Evolutionary conservation across 2,888 invertebrate species (phyloP).

Genomic region (Diarsia brunnea): DNA sequence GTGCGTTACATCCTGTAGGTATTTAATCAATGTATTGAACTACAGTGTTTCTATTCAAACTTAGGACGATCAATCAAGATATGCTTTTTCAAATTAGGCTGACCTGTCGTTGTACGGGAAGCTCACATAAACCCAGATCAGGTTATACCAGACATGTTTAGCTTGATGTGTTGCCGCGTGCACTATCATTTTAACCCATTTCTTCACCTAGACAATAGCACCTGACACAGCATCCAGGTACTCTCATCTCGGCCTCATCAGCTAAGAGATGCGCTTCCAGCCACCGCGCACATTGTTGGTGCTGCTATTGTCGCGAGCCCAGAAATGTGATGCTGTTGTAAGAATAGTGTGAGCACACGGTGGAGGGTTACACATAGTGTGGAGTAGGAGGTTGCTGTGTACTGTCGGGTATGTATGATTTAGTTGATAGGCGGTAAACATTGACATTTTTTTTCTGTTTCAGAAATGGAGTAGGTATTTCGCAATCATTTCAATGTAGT

Average conservation of each 20-base stretch:
- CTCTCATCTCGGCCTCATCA: slow-evolving; percentile 68
- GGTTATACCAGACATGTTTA: no score
- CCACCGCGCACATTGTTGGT: slow-evolving; percentile 77
- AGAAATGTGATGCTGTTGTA: slow-evolving; percentile 53
- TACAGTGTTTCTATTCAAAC: not conserved
- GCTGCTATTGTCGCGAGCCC: slow-evolving; percentile 71
- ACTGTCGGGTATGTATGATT: not conserved
- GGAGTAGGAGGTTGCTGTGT: not conserved
- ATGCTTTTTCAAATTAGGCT: no score
- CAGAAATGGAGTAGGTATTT: not conserved
- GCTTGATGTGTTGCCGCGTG: no score
- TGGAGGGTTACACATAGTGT: slow-evolving; percentile 20
- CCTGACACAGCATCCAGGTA: slow-evolving; percentile 46
- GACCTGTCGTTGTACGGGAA: no score
- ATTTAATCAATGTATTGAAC: not conserved
- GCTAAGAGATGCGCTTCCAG: slow-evolving; percentile 74
- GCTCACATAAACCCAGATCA: no score
- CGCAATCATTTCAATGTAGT: no score
- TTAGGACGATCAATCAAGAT: not conserved
- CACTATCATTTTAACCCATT: slow-evolving; percentile 51
- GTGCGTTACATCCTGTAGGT: not conserved
- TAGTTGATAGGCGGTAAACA: not conserved
- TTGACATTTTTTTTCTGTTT: not conserved
- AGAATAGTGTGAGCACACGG: slow-evolving; percentile 24
- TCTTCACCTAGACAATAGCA: slow-evolving; percentile 19